These are phyloP conservation scores for Hetaerina titia DNA, from an alignment of 2,888 invertebrate species.

Conservation along the genomic window DNA sequence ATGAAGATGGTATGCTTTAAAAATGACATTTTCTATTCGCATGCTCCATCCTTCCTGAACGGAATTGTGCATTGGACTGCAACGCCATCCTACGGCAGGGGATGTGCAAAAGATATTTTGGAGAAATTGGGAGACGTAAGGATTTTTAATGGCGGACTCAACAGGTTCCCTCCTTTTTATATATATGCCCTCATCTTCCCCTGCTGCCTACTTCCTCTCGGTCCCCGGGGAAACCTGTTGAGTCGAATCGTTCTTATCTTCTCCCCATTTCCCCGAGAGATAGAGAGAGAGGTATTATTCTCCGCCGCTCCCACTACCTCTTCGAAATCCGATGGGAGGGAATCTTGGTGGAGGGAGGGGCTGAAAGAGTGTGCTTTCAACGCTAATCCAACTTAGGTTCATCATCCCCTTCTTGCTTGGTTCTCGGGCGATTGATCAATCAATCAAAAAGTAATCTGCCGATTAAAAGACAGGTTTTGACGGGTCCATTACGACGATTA, in stretches of 20 bases:
- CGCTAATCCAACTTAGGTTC: not conserved
- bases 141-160: not conserved
- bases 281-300: not conserved
- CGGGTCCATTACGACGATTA: no score
- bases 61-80: no score
- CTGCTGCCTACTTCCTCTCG: not conserved
- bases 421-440: not conserved
- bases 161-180: slow-evolving; percentile 28
- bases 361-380: no score
- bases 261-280: not conserved
- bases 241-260: slow-evolving; percentile 18
- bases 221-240: slow-evolving; percentile 47
- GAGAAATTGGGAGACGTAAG: not conserved
- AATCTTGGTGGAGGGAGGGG: no score
- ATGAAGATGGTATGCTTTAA: no score
- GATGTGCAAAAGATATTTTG: no score
- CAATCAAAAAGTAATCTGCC: not conserved
- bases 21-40: no score
- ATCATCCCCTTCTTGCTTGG: not conserved
- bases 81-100: no score
- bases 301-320: not conserved
- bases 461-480: no score
- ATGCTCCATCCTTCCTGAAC: no score
- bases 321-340: not conserved
- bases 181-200: not conserved